Conservation (phyloP, 1,140 invertebrate species). For the Prorops nasuta region DNA sequence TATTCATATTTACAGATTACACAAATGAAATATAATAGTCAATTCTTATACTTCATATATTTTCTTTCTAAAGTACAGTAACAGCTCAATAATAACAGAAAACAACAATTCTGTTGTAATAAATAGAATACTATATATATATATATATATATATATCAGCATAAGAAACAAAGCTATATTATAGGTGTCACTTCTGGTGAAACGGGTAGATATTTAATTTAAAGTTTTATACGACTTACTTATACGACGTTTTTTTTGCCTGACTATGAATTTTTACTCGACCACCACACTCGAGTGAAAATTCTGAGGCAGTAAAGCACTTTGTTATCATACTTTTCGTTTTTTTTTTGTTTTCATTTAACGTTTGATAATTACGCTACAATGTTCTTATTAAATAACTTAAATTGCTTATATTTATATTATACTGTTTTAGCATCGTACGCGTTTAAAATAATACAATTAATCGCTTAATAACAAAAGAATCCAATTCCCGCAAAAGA, state of each 20-base stretch:
- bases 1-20: neutral
- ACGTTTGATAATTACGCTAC: too few species aligned
- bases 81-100: conserved; percentile 41
- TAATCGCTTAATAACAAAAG: too few species aligned
- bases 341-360: conserved; percentile 39
- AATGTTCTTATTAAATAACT: too few species aligned
- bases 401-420: too few species aligned
- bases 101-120: conserved; percentile 35
- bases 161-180: too few species aligned
- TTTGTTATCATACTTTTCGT: conserved; percentile 34
- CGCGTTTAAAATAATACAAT: too few species aligned
- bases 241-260: conserved; percentile 44
- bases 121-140: conserved; percentile 35
- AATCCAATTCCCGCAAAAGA: too few species aligned
- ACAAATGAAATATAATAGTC: conserved; percentile 5
- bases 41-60: conserved; percentile 19
- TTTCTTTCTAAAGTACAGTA: conserved; percentile 44
- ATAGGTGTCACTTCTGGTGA: conserved; percentile 58
- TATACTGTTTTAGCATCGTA: too few species aligned
- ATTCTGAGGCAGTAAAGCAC: conserved; percentile 30
- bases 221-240: conserved; percentile 40
- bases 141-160: too few species aligned
- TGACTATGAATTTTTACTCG: conserved; percentile 41
- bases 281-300: conserved; percentile 55
- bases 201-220: conserved; percentile 47